Conservation (phyloP, 2,113 vertebrate species). For the Trematomus loennbergii region DNA sequence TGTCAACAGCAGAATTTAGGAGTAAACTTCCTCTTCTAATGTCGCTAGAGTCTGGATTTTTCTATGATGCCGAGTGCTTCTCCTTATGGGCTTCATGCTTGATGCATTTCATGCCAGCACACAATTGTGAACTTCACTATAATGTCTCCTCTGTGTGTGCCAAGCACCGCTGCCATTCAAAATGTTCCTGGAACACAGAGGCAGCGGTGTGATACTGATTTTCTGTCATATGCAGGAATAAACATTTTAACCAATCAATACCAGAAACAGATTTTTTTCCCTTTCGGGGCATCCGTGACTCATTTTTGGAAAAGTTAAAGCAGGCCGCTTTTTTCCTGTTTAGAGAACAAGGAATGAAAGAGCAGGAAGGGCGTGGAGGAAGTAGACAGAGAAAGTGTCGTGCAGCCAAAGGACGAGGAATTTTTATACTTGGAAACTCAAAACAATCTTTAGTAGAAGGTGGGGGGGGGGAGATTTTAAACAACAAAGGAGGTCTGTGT, state of each 20-base stretch:
- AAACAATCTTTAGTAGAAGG: slow-evolving; percentile 38
- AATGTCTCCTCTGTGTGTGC: slow-evolving; percentile 29
- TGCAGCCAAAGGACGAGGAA: slow-evolving; percentile 33
- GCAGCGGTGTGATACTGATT: slow-evolving; percentile 25
- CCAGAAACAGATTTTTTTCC: slow-evolving; percentile 26
- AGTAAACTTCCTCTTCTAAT: slow-evolving; percentile 5
- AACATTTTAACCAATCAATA: slow-evolving; percentile 67
- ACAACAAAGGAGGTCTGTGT: slow-evolving; percentile 50
- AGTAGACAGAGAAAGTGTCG: slow-evolving; percentile 13
- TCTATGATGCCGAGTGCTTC: slow-evolving; percentile 11
- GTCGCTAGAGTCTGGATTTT: slow-evolving; percentile 26
- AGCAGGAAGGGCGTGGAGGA: slow-evolving; percentile 31
- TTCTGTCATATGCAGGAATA: slow-evolving; percentile 63
- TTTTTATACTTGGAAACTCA: slow-evolving; percentile 51
- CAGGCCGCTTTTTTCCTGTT: slow-evolving; percentile 21
- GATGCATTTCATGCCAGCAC: slow-evolving; percentile 52
- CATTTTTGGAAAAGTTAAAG: slow-evolving; percentile 43
- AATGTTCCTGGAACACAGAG: slow-evolving; percentile 41
- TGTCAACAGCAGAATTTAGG: slow-evolving; percentile 3
- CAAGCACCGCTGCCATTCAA: slow-evolving; percentile 56
- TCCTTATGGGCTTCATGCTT: slow-evolving; percentile 10
- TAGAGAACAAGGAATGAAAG: slow-evolving; percentile 42
- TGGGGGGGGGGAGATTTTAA: background rate
- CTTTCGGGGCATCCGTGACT: slow-evolving; percentile 22
- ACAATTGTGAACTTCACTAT: slow-evolving; percentile 45